Conservation (phyloP, 2,888 invertebrate genomes). For the Catotricha subobsoleta region DNA sequence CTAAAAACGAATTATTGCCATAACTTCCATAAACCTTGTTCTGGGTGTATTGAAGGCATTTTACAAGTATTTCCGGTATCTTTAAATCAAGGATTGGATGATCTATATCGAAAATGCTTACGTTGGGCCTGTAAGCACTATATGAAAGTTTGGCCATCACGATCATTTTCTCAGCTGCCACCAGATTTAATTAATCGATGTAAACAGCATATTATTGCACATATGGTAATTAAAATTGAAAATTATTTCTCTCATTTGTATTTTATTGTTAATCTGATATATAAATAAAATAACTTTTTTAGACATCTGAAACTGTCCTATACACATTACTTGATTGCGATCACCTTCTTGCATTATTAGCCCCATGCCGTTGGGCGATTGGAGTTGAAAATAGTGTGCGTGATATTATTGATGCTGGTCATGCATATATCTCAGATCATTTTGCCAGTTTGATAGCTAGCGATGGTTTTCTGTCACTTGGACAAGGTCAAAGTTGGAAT, state of each 20-base stretch:
- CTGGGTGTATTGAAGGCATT: constrained; percentile 70
- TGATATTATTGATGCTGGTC: constrained; percentile 61
- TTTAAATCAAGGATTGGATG: constrained; percentile 70
- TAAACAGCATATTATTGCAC: constrained; percentile 62
- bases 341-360: constrained; percentile 55
- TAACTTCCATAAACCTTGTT: constrained; percentile 83
- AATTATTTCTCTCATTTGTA: constrained; percentile 8
- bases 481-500: constrained; percentile 53
- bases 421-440: constrained; percentile 58
- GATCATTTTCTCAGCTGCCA: constrained; percentile 71
- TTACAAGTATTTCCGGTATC: constrained; percentile 74
- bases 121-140: constrained; percentile 79
- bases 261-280: not conserved
- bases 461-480: constrained; percentile 45
- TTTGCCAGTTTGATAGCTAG: constrained; percentile 56
- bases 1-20: constrained; percentile 82
- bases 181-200: constrained; percentile 68
- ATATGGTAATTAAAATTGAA: constrained; percentile 36
- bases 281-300: constrained; percentile 12
- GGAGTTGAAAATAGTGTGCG: constrained; percentile 48
- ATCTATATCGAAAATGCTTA: constrained; percentile 68
- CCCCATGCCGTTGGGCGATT: constrained; percentile 69
- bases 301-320: constrained; percentile 62
- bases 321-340: constrained; percentile 74
- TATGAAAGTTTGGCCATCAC: constrained; percentile 76